Evolutionary conservation across 92 coral and sea anemone species (phyloP), one percentile per base, ranked within the genome.

Genomic region (Hydrozoanthus gracilis): DNA sequence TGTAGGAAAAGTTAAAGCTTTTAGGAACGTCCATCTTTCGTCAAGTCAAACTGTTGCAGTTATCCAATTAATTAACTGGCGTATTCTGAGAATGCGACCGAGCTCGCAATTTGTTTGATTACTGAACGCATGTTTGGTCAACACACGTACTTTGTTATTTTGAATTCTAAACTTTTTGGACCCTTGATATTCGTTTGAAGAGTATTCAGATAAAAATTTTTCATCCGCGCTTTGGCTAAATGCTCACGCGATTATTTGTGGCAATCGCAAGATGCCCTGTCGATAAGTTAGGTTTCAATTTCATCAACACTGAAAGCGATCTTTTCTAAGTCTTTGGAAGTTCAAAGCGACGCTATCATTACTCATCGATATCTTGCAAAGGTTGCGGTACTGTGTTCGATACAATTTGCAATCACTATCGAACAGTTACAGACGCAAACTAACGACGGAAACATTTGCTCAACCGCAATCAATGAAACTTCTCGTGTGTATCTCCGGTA

Each of bases 31-130:
- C 48, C 73, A 80, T 80, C 85, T 80, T 80, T 80, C 85, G 50
- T 65, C 85, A 80, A 65, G 61, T 47, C 85, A 65, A 48, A 52
- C 56, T 80, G 85, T 80, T 80, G 85, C 85, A 80, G 60, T 80
- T 80, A 80, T 80, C 85, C 72, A 80, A 80, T 80, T 80, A 80
- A 65, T 80, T 80, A 80, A 16, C 35, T 51, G 17, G 85, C 85
- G 16, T 80, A 70, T 80, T 80, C 52, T 49, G 50, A 80, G 75
- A 65, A 65, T 20, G 73, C 12, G 73, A 74, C 44, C 14, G 54
- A 39, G 45, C 39, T 47, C 39, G 44, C 85, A 15, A 58, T 80
- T 79, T 79, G 48, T 44, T 62, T 44, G 47, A 64, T 58, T 79
- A 79, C 6, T 79, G 73, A 47, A 46, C 39, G 5, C 5, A 44